These are phyloP conservation scores for Anhinga anhinga DNA, from an alignment of 2,113 vertebrate genomes.

Conservation along the genomic window DNA sequence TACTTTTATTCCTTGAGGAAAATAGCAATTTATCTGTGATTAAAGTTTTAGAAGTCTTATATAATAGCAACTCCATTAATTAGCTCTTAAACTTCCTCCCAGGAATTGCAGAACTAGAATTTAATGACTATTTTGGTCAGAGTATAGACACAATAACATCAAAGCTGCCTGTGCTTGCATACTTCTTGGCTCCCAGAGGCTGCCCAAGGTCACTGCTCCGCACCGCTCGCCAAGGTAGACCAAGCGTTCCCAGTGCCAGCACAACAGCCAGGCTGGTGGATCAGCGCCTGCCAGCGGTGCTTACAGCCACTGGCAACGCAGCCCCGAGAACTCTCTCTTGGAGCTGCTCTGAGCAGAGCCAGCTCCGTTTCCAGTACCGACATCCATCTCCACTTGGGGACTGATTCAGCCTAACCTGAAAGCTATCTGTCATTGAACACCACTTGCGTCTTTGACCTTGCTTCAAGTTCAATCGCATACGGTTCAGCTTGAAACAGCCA, in stretches of 20 bases:
- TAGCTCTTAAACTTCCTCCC: background rate
- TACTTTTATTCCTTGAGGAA: background rate
- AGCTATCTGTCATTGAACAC: background rate
- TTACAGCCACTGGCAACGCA: background rate
- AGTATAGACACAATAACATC: rapidly evolving
- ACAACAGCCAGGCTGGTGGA: too few species aligned
- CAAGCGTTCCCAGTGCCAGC: background rate
- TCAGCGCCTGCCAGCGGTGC: background rate
- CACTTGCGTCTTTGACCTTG: background rate
- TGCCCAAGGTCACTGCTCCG: background rate
- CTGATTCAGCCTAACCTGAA: background rate
- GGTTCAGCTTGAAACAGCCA: rapidly evolving
- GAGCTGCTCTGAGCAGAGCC: background rate
- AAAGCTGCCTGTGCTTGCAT: background rate
- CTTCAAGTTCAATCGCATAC: background rate
- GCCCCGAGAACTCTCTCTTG: background rate
- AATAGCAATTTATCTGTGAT: background rate
- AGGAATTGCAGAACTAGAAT: background rate
- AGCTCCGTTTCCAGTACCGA: background rate
- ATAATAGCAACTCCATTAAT: background rate
- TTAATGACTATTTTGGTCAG: background rate
- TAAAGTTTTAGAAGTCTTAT: background rate
- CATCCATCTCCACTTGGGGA: too few species aligned
- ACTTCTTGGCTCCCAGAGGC: background rate
- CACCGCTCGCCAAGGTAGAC: background rate